Conservation (phyloP, 2,797 vertebrate genomes). For the Onychomys arenicola region DNA sequence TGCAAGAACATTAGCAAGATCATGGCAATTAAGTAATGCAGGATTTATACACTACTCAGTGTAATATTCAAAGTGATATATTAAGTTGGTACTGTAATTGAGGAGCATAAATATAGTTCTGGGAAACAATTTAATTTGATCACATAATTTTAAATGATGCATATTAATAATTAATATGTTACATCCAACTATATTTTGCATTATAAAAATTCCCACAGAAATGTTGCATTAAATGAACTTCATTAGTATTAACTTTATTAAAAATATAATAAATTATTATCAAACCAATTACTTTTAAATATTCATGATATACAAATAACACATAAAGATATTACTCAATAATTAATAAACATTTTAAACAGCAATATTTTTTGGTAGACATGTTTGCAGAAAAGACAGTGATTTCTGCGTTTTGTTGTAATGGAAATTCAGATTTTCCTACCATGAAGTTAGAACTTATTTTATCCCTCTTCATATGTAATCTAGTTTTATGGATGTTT, state of each 20-base stretch:
- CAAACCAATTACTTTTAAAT: conserved; percentile 52
- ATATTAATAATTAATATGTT: conserved; percentile 68
- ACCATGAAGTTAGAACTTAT: not conserved
- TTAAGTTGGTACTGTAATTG: conserved; percentile 65
- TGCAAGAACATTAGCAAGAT: conserved; percentile 70
- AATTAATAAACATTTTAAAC: conserved; percentile 56
- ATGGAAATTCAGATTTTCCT: not conserved
- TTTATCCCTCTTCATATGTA: not conserved
- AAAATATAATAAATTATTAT: conserved; percentile 67
- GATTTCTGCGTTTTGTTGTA: not conserved
- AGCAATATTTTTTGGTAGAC: not conserved
- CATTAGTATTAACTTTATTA: conserved; percentile 52
- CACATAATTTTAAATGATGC: conserved; percentile 69
- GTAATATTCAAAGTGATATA: conserved; percentile 74
- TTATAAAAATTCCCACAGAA: conserved; percentile 49
- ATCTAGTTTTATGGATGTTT: not conserved
- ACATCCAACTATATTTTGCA: conserved; percentile 65
- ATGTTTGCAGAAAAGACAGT: not conserved
- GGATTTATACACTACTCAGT: conserved; percentile 73
- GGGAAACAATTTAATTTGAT: conserved; percentile 69
- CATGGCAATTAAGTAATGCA: conserved; percentile 74
- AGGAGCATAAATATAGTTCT: conserved; percentile 75
- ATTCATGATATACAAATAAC: conserved; percentile 38
- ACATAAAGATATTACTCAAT: not conserved
- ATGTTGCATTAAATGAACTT: conserved; percentile 52